A percentile compares a stretch with the other conserved stretches of the same genome.
These are phyloP conservation scores for Panagrolaimus sp. DNA, from an alignment of 1,140 invertebrate genomes.

Conservation along the genomic window DNA sequence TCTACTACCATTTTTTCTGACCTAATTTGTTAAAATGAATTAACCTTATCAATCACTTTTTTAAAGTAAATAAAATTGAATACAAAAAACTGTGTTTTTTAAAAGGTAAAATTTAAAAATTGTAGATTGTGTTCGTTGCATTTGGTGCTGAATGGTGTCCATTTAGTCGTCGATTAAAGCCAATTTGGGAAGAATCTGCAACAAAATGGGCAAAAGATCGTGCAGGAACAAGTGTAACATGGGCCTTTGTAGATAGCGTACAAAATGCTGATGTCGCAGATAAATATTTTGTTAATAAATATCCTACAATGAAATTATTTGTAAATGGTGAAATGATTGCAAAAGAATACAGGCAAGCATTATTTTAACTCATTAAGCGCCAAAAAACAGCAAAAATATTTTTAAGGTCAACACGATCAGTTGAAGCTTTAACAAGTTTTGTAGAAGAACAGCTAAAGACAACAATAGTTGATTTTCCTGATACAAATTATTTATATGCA, in stretches of 20 bases:
- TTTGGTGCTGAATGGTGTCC: constrained; percentile 87
- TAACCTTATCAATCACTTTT: background rate
- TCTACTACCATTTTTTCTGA: background rate
- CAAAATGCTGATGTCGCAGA: constrained; percentile 74
- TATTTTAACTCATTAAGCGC: too few species aligned
- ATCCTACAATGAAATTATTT: constrained; percentile 93
- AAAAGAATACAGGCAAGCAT: constrained; percentile 91
- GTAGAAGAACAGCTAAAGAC: constrained; percentile 77
- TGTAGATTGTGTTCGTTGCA: constrained; percentile 81
- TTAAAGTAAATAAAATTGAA: background rate
- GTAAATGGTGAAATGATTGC: constrained; percentile 86
- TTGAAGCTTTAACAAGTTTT: constrained; percentile 78
- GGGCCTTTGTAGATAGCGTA: constrained; percentile 96
- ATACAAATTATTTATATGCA: constrained; percentile 34
- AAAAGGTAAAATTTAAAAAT: constrained; percentile 16
- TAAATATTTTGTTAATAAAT: constrained; percentile 91
- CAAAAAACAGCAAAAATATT: too few species aligned
- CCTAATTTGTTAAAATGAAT: background rate
- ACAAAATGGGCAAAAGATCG: constrained; percentile 66
- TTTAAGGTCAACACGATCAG: constrained; percentile 67
- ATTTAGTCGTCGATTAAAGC: constrained; percentile 81
- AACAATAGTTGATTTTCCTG: constrained; percentile 30
- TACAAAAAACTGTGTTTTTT: background rate
- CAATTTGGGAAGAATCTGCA: constrained; percentile 65
- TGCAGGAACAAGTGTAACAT: constrained; percentile 59